Conservation (phyloP, 1,140 invertebrate genomes). For the Pteromalus puparum region DNA sequence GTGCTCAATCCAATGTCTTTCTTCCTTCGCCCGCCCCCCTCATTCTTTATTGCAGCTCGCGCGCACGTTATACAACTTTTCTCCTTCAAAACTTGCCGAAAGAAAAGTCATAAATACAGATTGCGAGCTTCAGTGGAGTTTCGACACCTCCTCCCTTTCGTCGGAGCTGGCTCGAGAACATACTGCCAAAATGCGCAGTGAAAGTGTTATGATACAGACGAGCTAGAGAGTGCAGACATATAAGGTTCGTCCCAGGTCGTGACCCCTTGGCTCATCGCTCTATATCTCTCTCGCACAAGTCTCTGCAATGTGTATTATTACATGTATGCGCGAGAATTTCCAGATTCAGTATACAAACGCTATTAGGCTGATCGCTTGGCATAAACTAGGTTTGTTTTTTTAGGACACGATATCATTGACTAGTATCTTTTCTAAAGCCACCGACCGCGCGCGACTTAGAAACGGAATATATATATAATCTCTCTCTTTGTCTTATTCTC, state of each 20-base stretch:
- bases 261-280: too few relatives aligned
- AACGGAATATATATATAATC: conserved; percentile 5
- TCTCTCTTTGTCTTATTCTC: neutral
- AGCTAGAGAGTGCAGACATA: neutral
- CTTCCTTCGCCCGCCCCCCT: neutral
- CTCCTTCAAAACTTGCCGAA: neutral
- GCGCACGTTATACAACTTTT: neutral
- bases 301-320: too few relatives aligned
- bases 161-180: neutral
- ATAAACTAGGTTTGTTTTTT: neutral
- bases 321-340: too few relatives aligned
- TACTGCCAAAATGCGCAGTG: neutral
- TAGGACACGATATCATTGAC: neutral
- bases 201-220: neutral
- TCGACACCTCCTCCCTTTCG: neutral
- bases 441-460: neutral
- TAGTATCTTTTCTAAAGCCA: conserved; percentile 8
- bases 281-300: neutral
- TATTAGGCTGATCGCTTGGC: neutral
- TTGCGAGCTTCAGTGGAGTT: neutral
- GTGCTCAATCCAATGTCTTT: neutral
- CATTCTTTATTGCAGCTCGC: neutral
- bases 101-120: conserved; percentile 1
- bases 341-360: too few relatives aligned
- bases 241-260: too few relatives aligned